These are phyloP conservation scores for Vireo altiloquus DNA, from an alignment of 2,113 vertebrate genomes.

Conservation along the genomic window DNA sequence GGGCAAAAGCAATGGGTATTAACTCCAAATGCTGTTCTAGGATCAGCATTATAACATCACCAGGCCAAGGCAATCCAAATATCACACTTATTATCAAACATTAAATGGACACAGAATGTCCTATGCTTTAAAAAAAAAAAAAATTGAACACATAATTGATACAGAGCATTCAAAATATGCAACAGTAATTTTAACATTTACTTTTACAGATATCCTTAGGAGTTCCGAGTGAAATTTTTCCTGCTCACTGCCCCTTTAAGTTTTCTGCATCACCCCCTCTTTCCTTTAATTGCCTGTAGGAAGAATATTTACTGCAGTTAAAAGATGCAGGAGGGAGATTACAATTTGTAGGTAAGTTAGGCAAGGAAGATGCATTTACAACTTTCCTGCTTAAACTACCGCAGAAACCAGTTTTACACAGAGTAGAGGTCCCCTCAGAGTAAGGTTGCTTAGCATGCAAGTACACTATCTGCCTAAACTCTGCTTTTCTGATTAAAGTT, in stretches of 20 bases:
- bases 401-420: slow-evolving; percentile 22
- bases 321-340: slow-evolving; percentile 9
- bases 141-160: neutral
- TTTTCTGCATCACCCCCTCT: neutral
- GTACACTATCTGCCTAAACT: slow-evolving; percentile 59
- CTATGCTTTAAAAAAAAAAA: neutral
- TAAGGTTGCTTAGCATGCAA: slow-evolving; percentile 52
- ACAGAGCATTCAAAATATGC: neutral
- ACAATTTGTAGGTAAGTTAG: slow-evolving; percentile 34
- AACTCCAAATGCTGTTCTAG: neutral
- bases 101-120: neutral
- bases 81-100: neutral
- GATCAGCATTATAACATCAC: neutral
- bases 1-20: neutral
- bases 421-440: slow-evolving; percentile 37
- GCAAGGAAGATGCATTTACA: slow-evolving; percentile 26
- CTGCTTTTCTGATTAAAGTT: slow-evolving; percentile 71
- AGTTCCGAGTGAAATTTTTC: neutral
- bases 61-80: neutral
- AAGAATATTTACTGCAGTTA: slow-evolving; percentile 8
- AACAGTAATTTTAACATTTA: neutral
- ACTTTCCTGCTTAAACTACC: slow-evolving; percentile 35
- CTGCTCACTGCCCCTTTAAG: neutral
- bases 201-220: neutral
- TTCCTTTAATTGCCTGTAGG: neutral